Evolutionary conservation across 2,797 vertebrate species (phyloP), one percentile per base, ranked within the genome.

Genomic region (Chelon auratus): DNA sequence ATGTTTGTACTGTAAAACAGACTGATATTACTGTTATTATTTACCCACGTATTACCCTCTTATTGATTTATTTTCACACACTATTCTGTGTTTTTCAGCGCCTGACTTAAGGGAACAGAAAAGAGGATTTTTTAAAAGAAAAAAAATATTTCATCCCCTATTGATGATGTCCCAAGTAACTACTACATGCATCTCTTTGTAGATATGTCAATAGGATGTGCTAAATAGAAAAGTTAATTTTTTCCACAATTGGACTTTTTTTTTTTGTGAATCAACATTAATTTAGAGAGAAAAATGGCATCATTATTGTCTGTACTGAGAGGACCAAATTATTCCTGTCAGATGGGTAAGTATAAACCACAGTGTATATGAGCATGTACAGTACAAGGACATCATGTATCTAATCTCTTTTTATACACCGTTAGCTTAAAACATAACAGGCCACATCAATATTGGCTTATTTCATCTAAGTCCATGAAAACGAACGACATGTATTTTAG

Each of bases 1-100:
- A 93, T 75, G 81, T 93, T 91, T 94, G 86, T 92, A 92, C 85
- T 89, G 65, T 88, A 82, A 80, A 84, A 88, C 64, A 45, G 84
- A 90, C 79, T 76, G 64, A 84, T 88, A 68, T 82, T 83, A 74
- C 85, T 76, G 64, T 83, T 88, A 68, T 82, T 83, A 74, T 86
- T 79, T 75, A 83, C 59, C 58, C 72, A 80, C 67, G 72, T 45
- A 75, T 78, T 22, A 60, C 33, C 47, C 78, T 68, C 70, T 59
- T 79, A 75, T 70, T 75, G 47, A 68, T 77, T 87, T 87, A 20
- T 68, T 85, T 84, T 82, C 69, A 86, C 64, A 78, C 53, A 54
- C 65, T 65, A 62, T 70, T 33, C 67, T 61, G 70, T 85, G 74
- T 80, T 82, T 85, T 87, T 85, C 63, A 80, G 68, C 54, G 84